Percentiles rank a stretch among this genome's conserved stretches.
Evolutionary conservation across 2,113 vertebrate genomes (phyloP).

Genomic region (Octodon degus): DNA sequence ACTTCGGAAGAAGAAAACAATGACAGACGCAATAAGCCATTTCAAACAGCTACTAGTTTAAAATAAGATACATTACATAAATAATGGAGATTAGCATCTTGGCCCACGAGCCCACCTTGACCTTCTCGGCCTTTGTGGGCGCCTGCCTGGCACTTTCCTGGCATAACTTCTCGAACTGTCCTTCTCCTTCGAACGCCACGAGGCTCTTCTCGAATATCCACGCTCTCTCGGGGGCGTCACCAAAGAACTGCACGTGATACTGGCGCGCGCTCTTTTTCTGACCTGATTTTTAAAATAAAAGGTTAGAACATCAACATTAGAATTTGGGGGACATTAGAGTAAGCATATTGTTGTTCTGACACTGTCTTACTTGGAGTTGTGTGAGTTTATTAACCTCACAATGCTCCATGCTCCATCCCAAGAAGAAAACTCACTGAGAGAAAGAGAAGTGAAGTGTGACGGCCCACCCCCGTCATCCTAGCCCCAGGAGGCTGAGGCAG

Average conservation of each 20-base stretch:
- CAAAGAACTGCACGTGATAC: conserved; percentile 98
- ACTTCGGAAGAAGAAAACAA: neutral
- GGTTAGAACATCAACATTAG: conserved; percentile 30
- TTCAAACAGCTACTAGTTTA: neutral
- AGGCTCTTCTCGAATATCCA: conserved; percentile 98
- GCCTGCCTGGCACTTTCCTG: conserved; percentile 91
- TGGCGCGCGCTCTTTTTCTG: conserved; percentile 90
- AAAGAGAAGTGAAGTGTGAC: neutral
- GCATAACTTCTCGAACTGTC: conserved; percentile 93
- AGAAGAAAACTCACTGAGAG: neutral
- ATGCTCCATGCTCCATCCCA: neutral
- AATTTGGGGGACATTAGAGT: neutral
- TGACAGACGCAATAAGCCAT: neutral
- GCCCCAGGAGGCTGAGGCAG: neutral
- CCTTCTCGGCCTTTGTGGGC: conserved; percentile 87
- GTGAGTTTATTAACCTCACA: neutral
- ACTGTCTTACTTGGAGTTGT: neutral
- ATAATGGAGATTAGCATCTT: neutral
- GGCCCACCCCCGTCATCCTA: neutral
- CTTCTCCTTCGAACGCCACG: conserved; percentile 92
- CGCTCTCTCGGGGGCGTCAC: conserved; percentile 95
- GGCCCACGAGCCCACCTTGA: conserved; percentile 88
- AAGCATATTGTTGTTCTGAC: conserved; percentile 3
- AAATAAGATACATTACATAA: neutral
- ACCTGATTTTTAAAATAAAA: conserved; percentile 79